phyloP scores from a whole-genome alignment of 2,113 vertebrate genomes.

The Cottus gobio region DNA sequence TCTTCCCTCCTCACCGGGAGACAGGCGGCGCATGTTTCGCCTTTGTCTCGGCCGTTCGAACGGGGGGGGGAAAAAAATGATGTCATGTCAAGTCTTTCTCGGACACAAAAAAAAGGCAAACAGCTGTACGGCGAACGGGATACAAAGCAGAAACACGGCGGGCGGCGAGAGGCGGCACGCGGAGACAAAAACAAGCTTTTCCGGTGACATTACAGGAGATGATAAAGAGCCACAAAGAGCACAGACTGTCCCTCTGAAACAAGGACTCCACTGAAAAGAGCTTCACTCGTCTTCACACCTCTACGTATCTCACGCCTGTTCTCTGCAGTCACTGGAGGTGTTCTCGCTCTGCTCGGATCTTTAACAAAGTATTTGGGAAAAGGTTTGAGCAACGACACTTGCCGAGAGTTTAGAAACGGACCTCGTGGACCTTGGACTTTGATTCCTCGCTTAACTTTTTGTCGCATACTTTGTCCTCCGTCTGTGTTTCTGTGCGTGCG shows the following conservation, averaged over 20 bases:
- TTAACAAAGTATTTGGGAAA: slow-evolving; percentile 25
- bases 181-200: slow-evolving; percentile 41
- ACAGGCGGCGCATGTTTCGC: slow-evolving; percentile 59
- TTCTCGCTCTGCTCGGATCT: slow-evolving; percentile 22
- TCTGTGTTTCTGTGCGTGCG: slow-evolving; percentile 45
- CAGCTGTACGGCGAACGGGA: neutral
- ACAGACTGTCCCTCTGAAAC: slow-evolving; percentile 37
- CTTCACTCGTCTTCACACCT: slow-evolving; percentile 47
- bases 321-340: slow-evolving; percentile 19
- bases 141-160: too few relatives aligned
- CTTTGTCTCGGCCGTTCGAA: slow-evolving; percentile 69
- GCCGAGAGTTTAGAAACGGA: slow-evolving; percentile 36
- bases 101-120: slow-evolving; percentile 43
- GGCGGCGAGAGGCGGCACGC: neutral
- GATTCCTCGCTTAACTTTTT: slow-evolving; percentile 70
- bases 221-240: slow-evolving; percentile 46
- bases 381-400: slow-evolving; percentile 38
- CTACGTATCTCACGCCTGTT: neutral
- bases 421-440: slow-evolving; percentile 64
- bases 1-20: slow-evolving; percentile 39
- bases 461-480: slow-evolving; percentile 64
- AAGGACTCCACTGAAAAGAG: slow-evolving; percentile 33
- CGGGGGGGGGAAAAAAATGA: slow-evolving; percentile 39
- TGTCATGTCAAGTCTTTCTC: slow-evolving; percentile 70
- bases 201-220: slow-evolving; percentile 50